Conservation (phyloP, 2,797 vertebrate species). For the Anguilla marmorata region DNA sequence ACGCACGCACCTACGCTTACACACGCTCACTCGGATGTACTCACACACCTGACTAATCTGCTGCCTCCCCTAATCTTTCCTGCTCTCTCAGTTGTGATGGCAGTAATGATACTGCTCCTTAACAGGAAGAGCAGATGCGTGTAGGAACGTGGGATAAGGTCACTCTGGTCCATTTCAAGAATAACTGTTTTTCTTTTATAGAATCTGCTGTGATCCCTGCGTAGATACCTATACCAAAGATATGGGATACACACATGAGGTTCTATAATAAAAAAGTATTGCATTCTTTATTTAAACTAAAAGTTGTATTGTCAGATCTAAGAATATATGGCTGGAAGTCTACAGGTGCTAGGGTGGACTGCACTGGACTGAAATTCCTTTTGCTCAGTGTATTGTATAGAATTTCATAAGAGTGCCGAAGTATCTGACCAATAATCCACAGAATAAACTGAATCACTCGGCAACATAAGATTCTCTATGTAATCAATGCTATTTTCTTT, state of each 20-base stretch:
- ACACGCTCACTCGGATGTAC: neutral
- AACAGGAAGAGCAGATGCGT: neutral
- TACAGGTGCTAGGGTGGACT: neutral
- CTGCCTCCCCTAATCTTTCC: neutral
- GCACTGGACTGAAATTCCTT: neutral
- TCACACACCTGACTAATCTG: neutral
- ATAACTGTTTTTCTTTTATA: neutral
- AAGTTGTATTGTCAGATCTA: neutral
- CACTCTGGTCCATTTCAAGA: neutral
- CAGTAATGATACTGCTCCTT: neutral
- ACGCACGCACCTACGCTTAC: neutral
- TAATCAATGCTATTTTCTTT: neutral
- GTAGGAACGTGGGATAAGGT: neutral
- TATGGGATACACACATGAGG: neutral
- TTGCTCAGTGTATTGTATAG: neutral
- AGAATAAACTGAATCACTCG: neutral
- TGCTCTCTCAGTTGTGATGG: neutral
- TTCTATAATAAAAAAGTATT: neutral
- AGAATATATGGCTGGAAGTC: neutral
- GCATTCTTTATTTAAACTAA: neutral
- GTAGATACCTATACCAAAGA: conserved; percentile 15
- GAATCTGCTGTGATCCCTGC: neutral
- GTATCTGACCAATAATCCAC: neutral
- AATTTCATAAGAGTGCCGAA: neutral
- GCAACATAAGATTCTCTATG: neutral